Conservation (phyloP, 2,888 invertebrate species). For the Crematogaster levior region DNA sequence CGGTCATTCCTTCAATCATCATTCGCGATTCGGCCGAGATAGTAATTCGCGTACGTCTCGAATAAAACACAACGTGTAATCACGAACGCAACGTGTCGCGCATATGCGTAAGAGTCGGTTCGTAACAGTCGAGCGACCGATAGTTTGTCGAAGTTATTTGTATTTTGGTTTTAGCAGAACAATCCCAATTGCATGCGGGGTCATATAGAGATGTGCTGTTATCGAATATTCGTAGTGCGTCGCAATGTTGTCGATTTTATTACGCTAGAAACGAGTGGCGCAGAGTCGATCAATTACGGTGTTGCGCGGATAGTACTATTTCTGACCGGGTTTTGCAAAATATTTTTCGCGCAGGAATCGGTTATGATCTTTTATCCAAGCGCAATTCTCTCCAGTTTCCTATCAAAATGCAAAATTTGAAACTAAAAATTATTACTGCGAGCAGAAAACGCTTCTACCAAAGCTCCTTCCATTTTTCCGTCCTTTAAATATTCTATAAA, state of each 20-base stretch:
- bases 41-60: not conserved
- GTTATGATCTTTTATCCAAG: not conserved
- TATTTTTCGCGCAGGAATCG: conserved; percentile 31
- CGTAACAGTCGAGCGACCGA: not conserved
- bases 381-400: not conserved
- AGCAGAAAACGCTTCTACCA: not conserved
- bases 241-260: conserved; percentile 48
- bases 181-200: conserved; percentile 11
- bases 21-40: not conserved
- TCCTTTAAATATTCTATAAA: not conserved
- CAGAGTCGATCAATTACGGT: conserved; percentile 46
- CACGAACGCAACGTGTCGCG: not conserved
- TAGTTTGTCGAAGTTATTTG: conserved; percentile 49
- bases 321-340: conserved; percentile 16
- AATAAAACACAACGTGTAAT: not conserved
- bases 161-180: conserved; percentile 40
- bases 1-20: not conserved
- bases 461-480: not conserved
- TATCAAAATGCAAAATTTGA: not conserved
- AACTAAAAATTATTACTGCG: not conserved
- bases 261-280: conserved; percentile 34
- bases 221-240: conserved; percentile 50
- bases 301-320: conserved; percentile 19
- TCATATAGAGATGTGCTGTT: conserved; percentile 31
- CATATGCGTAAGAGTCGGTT: not conserved